phyloP scores from a whole-genome alignment of 2,888 invertebrate genomes.

The Anoplius nigerrimus region DNA sequence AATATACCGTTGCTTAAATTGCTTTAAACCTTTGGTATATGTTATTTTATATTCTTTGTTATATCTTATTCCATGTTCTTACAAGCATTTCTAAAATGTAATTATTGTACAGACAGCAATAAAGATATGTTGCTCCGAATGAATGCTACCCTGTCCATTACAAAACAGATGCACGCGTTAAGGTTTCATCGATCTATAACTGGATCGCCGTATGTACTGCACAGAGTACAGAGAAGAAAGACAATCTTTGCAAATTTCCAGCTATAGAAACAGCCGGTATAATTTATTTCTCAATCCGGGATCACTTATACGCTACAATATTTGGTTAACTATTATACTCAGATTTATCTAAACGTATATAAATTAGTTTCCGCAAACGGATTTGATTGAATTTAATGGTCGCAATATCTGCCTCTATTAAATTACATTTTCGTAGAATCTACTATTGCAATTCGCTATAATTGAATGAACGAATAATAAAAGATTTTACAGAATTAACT shows the following conservation, averaged over 20 bases:
- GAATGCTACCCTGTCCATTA: too few species aligned
- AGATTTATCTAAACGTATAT: conserved; percentile 32
- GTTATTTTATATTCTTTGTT: too few species aligned
- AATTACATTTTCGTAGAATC: conserved; percentile 7
- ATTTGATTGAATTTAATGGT: conserved; percentile 8
- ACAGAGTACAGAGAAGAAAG: too few species aligned
- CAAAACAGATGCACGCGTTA: too few species aligned
- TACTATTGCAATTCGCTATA: conserved; percentile 13
- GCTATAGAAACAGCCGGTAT: conserved; percentile 12
- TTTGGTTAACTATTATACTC: conserved; percentile 58
- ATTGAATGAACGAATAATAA: background rate
- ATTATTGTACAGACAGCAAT: too few species aligned
- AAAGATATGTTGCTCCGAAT: too few species aligned
- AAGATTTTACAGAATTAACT: conserved; percentile 5
- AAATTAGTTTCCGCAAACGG: conserved; percentile 31
- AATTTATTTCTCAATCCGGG: conserved; percentile 18
- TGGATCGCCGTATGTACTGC: too few species aligned
- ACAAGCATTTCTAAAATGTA: too few species aligned
- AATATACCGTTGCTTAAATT: too few species aligned
- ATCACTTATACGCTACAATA: conserved; percentile 48
- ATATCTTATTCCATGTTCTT: too few species aligned
- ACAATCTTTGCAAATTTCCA: conserved; percentile 4
- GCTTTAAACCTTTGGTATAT: too few species aligned
- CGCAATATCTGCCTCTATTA: conserved; percentile 7
- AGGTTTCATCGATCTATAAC: background rate